Evolutionary conservation across 2,797 vertebrate genomes (phyloP), one percentile per base, ranked within the genome.

Genomic region (Heliangelus exortis): DNA sequence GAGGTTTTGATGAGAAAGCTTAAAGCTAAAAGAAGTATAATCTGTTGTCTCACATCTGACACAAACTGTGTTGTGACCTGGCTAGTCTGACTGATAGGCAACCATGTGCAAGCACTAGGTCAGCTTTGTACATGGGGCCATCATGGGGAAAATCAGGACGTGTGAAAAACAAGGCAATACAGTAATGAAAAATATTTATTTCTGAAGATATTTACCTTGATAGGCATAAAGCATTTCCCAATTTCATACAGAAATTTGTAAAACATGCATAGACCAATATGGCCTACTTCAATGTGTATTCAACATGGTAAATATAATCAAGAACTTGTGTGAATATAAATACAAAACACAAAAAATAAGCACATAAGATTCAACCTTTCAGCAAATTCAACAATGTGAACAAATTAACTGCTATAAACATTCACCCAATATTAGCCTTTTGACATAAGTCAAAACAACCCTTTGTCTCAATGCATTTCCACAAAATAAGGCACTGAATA

Each of bases 181-280:
- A 92, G 66, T 97, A 97, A 95, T 97, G 97, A 90, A 97, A 98
- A 98, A 98, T 97, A 98, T 98, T 98, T 98, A 98, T 98, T 98
- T 99, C 96, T 98, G 98, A 97, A 95, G 96, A 97, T 94, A 97
- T 93, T 97, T 96, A 98, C 98, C 99, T 98, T 96, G 97, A 97
- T 86, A 98, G 98, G 98, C 98, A 97, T 96, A 97, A 98, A 98
- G 95, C 94, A 96, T 96, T 95, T 97, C 61, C 93, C 96, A 92
- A 97, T 98, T 99, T 99, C 99, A 99, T 98, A 99, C 89, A 98
- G 99, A 99, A 99, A 99, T 97, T 97, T 82, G 95, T 97, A 96
- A 97, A 87, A 97, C 90, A 96, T 93, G 96, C 97, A 98, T 97
- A 96, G 98, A 98, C 99, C 99, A 99, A 99, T 98, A 97, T 99